Percentiles rank a stretch among this genome's conserved stretches.
phyloP scores from a whole-genome alignment of 2,797 vertebrate genomes.

The Sciaenops ocellatus region DNA sequence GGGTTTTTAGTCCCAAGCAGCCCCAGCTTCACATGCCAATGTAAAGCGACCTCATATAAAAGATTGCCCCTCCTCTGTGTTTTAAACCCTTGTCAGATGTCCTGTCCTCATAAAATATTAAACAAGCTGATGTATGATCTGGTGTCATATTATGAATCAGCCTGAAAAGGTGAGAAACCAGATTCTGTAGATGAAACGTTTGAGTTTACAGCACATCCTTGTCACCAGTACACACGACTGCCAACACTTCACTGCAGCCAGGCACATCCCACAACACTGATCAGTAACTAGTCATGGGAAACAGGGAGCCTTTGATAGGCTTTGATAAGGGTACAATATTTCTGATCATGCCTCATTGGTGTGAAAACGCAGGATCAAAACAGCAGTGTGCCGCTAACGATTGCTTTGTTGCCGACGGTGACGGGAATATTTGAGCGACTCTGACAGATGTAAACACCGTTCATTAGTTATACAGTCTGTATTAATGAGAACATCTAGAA shows the following conservation, averaged over 20 bases:
- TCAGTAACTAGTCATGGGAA: slow-evolving; percentile 43
- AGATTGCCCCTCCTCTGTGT: not conserved
- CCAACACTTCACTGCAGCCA: slow-evolving; percentile 25
- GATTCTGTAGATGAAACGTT: slow-evolving; percentile 18
- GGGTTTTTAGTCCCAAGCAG: not conserved
- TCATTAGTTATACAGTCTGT: slow-evolving; percentile 25
- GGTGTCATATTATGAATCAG: slow-evolving; percentile 24
- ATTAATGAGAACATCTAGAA: slow-evolving; percentile 37
- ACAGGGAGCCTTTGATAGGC: slow-evolving; percentile 14
- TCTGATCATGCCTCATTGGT: slow-evolving; percentile 19
- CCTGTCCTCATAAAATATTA: slow-evolving; percentile 32
- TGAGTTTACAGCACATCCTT: not conserved
- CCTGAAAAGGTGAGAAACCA: not conserved
- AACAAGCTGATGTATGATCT: slow-evolving; percentile 2
- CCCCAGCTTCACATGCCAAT: slow-evolving; percentile 1
- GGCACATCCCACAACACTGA: slow-evolving; percentile 26
- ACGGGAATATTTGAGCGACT: slow-evolving; percentile 1
- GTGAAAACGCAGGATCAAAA: slow-evolving; percentile 17
- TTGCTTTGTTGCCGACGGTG: not conserved
- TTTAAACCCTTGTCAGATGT: slow-evolving; percentile 17
- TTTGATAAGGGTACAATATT: slow-evolving; percentile 35
- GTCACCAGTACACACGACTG: not conserved
- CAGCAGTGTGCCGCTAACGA: not conserved
- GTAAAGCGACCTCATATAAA: not conserved
- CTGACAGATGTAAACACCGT: slow-evolving; percentile 13